A percentile compares a stretch with the other conserved stretches of the same genome.
phyloP scores from a whole-genome alignment of 2,797 vertebrate genomes.

The Poeciliopsis presidionis region DNA sequence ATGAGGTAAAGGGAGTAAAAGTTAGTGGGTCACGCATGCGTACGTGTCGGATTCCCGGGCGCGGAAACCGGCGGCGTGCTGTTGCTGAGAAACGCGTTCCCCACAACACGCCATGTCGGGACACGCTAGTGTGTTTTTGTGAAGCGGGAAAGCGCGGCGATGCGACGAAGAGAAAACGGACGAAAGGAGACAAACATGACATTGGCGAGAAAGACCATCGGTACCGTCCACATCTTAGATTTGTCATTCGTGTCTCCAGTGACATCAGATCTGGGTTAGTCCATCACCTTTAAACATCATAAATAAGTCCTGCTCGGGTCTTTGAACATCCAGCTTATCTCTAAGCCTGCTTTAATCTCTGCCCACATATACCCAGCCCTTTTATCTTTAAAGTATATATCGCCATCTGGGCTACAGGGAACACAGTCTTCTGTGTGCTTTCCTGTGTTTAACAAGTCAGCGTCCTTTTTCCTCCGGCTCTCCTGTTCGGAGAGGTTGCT shows the following conservation, averaged over 20 bases:
- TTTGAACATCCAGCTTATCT: constrained; percentile 18
- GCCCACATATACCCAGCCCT: constrained; percentile 23
- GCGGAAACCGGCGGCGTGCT: constrained; percentile 68
- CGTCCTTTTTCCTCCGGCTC: constrained; percentile 20
- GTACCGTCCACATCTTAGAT: not conserved
- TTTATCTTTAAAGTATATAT: constrained; percentile 28
- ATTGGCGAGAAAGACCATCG: not conserved
- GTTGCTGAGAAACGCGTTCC: constrained; percentile 46
- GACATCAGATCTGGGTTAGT: constrained; percentile 34
- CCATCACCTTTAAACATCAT: constrained; percentile 32
- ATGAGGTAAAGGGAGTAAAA: constrained; percentile 83
- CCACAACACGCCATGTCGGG: constrained; percentile 33
- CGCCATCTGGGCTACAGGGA: constrained; percentile 44
- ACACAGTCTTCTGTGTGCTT: constrained; percentile 4
- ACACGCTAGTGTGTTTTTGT: constrained; percentile 53
- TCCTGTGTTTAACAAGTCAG: constrained; percentile 37
- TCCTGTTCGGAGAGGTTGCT: constrained; percentile 36
- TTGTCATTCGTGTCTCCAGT: not conserved
- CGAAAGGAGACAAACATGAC: not conserved
- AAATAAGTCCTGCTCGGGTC: constrained; percentile 27
- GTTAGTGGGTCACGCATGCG: constrained; percentile 82
- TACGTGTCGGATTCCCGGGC: constrained; percentile 59
- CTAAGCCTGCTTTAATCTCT: constrained; percentile 52
- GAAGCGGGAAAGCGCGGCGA: constrained; percentile 27
- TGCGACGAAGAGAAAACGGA: constrained; percentile 15